A percentile compares a stretch with the other conserved stretches of the same genome.
phyloP scores from a whole-genome alignment of 2,797 vertebrate species.

The Dromococcyx pavoninus region DNA sequence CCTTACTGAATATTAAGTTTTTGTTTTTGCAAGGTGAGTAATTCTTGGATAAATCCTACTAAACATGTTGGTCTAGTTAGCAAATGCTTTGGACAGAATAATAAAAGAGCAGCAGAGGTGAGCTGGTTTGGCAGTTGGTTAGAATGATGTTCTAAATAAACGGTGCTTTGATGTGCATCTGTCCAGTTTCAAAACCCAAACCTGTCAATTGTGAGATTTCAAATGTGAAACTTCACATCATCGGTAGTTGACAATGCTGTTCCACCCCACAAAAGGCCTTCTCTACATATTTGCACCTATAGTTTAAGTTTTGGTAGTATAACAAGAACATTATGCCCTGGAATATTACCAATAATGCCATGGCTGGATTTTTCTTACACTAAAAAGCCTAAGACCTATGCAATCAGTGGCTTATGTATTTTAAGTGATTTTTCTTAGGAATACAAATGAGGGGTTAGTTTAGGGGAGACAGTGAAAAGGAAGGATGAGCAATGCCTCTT shows the following conservation, averaged over 20 bases:
- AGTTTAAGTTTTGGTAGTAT: not conserved
- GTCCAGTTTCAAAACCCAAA: not conserved
- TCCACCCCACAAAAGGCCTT: not conserved
- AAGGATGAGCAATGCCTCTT: not conserved
- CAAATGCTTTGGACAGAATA: not conserved
- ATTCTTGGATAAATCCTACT: not conserved
- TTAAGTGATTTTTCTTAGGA: not conserved
- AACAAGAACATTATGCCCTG: not conserved
- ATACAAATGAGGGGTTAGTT: not conserved
- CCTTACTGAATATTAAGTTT: not conserved
- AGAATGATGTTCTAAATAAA: not conserved
- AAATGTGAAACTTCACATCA: not conserved
- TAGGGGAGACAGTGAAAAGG: not conserved
- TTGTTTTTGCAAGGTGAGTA: not conserved
- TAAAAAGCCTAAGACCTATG: not conserved
- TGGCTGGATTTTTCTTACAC: not conserved
- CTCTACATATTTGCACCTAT: not conserved
- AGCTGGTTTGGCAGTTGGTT: not conserved
- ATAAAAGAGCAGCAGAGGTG: not conserved
- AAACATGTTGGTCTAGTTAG: not conserved
- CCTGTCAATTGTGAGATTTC: not conserved
- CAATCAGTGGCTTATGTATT: not conserved
- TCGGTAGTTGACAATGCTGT: not conserved
- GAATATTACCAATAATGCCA: not conserved
- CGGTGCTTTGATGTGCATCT: not conserved